Conservation (phyloP, 2,113 vertebrate genomes). For the Sinocyclocheilus anophthalmus region DNA sequence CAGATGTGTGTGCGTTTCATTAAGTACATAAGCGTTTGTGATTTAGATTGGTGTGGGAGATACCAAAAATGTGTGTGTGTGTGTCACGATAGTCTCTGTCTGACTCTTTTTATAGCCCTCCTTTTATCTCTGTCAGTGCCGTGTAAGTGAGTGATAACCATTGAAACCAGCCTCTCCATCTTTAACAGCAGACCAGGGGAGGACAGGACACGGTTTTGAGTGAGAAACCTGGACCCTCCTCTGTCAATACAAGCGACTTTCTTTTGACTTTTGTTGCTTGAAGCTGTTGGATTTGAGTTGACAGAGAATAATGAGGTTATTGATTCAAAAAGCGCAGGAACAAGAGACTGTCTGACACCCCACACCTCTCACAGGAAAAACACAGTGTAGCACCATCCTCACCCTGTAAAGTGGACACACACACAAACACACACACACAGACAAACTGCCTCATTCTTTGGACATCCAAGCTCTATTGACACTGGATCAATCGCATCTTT, state of each 20-base stretch:
- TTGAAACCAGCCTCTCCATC: conserved; percentile 4
- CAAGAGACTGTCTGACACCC: conserved; percentile 77
- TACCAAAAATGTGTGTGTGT: not conserved
- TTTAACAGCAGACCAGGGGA: conserved; percentile 30
- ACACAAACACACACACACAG: not conserved
- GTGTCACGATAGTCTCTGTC: conserved; percentile 1
- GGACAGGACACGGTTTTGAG: conserved; percentile 61
- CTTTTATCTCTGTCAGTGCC: conserved; percentile 33
- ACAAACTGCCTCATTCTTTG: not conserved
- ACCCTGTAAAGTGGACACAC: conserved; percentile 70
- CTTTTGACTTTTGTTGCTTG: conserved; percentile 76
- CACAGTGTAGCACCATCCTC: conserved; percentile 68
- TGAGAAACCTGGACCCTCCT: conserved; percentile 63
- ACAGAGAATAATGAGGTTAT: conserved; percentile 82
- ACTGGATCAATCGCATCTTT: conserved; percentile 76
- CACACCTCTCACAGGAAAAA: conserved; percentile 69
- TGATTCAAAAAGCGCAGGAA: conserved; percentile 74
- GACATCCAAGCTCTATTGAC: conserved; percentile 66
- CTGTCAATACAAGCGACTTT: conserved; percentile 71
- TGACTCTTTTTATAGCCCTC: conserved; percentile 36
- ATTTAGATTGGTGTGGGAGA: not conserved
- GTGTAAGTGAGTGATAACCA: conserved; percentile 40
- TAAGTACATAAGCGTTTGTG: not conserved
- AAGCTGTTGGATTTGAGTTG: conserved; percentile 78
- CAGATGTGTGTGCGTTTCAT: conserved; percentile 47